Percentiles rank a stretch among this genome's conserved stretches.
Evolutionary conservation across 35 echinoderm and acorn worm genomes (phyloP).

Genomic region (Lytechinus pictus): DNA sequence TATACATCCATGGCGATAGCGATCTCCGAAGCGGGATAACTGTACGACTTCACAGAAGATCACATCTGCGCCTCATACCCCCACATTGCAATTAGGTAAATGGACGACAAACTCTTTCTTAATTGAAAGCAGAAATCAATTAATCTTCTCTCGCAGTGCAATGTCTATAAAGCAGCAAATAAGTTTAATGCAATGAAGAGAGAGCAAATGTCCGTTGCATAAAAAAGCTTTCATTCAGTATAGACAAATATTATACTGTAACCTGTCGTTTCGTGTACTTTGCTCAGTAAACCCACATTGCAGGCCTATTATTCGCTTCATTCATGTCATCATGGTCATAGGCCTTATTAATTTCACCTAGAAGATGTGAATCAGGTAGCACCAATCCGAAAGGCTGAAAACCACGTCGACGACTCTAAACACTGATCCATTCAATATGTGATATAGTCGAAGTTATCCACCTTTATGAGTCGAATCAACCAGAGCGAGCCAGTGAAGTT

Average conservation of each 20-base stretch:
- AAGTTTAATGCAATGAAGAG: neutral
- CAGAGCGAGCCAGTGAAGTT: too few species aligned
- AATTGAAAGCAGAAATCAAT: neutral
- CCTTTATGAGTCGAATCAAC: too few species aligned
- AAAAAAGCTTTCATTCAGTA: neutral
- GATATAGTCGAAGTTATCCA: neutral
- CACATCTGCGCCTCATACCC: neutral
- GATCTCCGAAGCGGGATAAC: neutral
- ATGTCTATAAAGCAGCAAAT: neutral
- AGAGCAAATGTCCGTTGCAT: neutral
- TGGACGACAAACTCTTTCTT: neutral
- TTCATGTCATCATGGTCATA: neutral
- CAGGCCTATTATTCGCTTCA: neutral
- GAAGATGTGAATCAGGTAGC: neutral
- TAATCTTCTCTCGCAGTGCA: neutral
- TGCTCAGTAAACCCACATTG: neutral
- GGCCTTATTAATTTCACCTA: neutral
- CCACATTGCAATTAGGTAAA: neutral
- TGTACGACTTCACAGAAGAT: neutral
- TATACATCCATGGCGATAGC: neutral
- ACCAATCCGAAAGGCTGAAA: neutral
- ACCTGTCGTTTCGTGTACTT: neutral
- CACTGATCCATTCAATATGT: neutral
- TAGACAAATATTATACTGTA: neutral
- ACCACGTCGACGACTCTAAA: neutral